Evolutionary conservation across 1,140 invertebrate genomes (phyloP).

Genomic region (Euwallacea fornicatus): DNA sequence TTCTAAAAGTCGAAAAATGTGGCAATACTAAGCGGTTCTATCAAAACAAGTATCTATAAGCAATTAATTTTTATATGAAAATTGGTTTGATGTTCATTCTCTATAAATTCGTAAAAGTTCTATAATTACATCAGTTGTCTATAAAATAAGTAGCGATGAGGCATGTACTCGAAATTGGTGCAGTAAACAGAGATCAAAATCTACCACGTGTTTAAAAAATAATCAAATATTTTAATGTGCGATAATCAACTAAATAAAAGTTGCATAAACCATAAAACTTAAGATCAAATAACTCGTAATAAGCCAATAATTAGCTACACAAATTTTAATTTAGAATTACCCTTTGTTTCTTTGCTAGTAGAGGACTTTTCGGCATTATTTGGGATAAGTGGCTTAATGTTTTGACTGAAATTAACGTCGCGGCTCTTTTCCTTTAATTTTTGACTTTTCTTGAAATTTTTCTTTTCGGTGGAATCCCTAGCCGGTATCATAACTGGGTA

Average conservation of each 20-base stretch:
- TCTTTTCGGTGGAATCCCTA: constrained; percentile 53
- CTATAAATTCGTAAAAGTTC: too few species aligned
- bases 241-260: constrained; percentile 14
- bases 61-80: too few species aligned
- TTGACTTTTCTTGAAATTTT: constrained; percentile 54
- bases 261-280: constrained; percentile 1
- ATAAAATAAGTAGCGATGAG: too few species aligned
- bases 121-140: too few species aligned
- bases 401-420: constrained; percentile 55
- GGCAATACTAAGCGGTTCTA: too few species aligned
- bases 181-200: too few species aligned
- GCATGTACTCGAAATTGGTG: too few species aligned
- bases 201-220: too few species aligned
- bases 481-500: constrained; percentile 69
- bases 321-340: constrained; percentile 35
- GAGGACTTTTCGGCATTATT: constrained; percentile 43
- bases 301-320: constrained; percentile 6
- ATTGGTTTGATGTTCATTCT: too few species aligned
- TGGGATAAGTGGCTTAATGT: constrained; percentile 45
- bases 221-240: too few species aligned
- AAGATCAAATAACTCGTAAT: background rate
- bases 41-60: too few species aligned
- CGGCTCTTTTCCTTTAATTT: constrained; percentile 53
- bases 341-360: constrained; percentile 37
- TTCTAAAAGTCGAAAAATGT: too few species aligned